These are phyloP conservation scores for Drosophila insularis DNA, from an alignment of 1,140 invertebrate genomes.

Conservation along the genomic window DNA sequence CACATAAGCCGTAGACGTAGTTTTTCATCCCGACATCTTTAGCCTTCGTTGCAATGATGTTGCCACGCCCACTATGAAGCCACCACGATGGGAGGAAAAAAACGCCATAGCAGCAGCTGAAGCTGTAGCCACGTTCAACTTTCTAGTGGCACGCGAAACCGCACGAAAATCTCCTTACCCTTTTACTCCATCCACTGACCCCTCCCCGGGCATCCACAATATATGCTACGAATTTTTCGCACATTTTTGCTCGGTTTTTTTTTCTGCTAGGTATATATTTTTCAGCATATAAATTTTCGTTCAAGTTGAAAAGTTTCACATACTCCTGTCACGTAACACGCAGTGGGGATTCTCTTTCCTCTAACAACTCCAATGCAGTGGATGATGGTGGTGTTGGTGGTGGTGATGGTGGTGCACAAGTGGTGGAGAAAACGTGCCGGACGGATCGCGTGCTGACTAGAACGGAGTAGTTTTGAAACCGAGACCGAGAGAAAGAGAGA, in stretches of 20 bases:
- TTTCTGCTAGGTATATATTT: constrained; percentile 45
- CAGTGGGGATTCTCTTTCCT: constrained; percentile 19
- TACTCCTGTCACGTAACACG: constrained; percentile 74
- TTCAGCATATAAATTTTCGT: constrained; percentile 76
- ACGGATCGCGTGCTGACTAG: constrained; percentile 30
- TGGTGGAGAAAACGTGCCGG: constrained; percentile 15
- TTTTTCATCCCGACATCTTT: constrained; percentile 46
- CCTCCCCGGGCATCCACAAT: not conserved
- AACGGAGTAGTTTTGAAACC: not conserved
- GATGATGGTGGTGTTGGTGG: too few relatives aligned
- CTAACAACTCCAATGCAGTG: too few relatives aligned
- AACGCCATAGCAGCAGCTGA: constrained; percentile 4
- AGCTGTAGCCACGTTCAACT: constrained; percentile 63
- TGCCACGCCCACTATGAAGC: constrained; percentile 33
- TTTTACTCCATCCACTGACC: not conserved
- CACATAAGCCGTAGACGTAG: constrained; percentile 54
- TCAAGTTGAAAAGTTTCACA: constrained; percentile 78
- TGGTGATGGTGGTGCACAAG: too few relatives aligned
- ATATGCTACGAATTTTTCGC: constrained; percentile 57
- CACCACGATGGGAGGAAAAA: too few relatives aligned
- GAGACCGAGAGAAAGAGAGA: too few relatives aligned
- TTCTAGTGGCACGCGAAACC: constrained; percentile 73
- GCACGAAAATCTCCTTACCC: constrained; percentile 56
- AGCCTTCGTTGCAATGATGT: constrained; percentile 27
- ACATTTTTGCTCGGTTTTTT: constrained; percentile 40